Base-by-base conservation (phyloP, 2,888 invertebrate species). In the Drosophila birchii region DNA sequence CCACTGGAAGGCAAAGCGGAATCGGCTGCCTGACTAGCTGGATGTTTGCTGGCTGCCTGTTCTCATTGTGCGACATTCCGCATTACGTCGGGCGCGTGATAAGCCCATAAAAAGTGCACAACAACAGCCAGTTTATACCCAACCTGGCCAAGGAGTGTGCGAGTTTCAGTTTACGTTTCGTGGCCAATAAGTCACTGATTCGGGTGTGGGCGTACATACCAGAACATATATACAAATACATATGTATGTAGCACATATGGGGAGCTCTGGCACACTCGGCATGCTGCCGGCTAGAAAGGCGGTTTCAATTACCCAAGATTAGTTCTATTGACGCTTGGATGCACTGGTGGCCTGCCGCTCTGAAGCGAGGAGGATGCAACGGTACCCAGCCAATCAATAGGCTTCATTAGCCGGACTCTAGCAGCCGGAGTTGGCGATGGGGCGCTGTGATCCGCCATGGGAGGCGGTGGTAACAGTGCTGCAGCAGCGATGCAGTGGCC, bases 1-100 rank as follows among this genome's bases (percentile, higher is more conserved):
- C 16, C 34, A 51, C 44, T 20, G 26, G 67, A 55, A 63, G 45
- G 55, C 43, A 56, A 23, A 18, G 18, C 49, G 36, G n/a, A 44
- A 32, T 53, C 34, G 34, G 34, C 55, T 72, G 72, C 58, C 58
- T 32, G 41, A 36, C 67, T 47, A 38, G 16, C 32, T 51, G 51
- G 51, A 51, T 34, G 51, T 51, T 51, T 12, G 47, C 41, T 53
- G 55, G 20, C 39, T 18, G 47, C 20, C 34, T 51, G 67, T 55
- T 69, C 59, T 59, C 69, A 69, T 70, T 64, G 73, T 59, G 73
- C 64, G 72, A 73, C 73, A 73, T 73, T 73, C 72, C 72, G 64
- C 55, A 55, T 64, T 55, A 55, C 49, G 49, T 51, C 58, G 58
- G 63, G 55, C 73, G 73, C 73, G 58, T 73, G 73, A 73, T 73